These are phyloP conservation scores for Rafetus swinhoei DNA, from an alignment of 2,113 vertebrate species.

Conservation along the genomic window DNA sequence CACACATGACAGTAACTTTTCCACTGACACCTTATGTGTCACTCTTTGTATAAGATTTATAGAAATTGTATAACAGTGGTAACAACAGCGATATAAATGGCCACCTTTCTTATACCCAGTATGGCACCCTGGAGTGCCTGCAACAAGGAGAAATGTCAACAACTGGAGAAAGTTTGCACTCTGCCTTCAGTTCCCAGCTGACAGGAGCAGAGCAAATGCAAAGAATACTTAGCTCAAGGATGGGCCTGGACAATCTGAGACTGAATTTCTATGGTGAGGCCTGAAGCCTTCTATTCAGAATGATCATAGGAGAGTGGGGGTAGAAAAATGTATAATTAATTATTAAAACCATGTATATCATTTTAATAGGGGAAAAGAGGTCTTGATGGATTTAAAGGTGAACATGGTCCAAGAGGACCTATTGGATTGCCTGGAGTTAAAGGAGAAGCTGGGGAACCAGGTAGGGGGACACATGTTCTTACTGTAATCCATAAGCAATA, in stretches of 20 bases:
- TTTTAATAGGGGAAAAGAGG: conserved; percentile 76
- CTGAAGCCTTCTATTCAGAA: neutral
- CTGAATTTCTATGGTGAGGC: neutral
- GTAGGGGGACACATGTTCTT: conserved; percentile 6
- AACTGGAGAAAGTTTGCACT: neutral
- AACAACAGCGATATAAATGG: no score
- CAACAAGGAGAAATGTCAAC: neutral
- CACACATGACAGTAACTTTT: no score
- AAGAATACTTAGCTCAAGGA: neutral
- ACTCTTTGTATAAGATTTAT: no score
- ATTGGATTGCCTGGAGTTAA: conserved; percentile 73
- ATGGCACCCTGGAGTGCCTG: neutral
- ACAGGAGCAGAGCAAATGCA: neutral
- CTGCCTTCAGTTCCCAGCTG: neutral
- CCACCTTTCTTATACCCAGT: no score
- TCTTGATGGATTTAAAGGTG: conserved; percentile 69
- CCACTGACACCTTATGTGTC: no score
- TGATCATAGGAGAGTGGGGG: neutral
- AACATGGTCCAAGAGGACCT: conserved; percentile 71
- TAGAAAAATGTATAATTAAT: neutral
- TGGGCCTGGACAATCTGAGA: neutral
- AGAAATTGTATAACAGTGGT: no score
- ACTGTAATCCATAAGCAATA: neutral
- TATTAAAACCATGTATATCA: neutral
- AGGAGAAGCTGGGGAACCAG: conserved; percentile 73